Conservation (phyloP, 2,113 vertebrate genomes). For the Thamnophis sirtalis region DNA sequence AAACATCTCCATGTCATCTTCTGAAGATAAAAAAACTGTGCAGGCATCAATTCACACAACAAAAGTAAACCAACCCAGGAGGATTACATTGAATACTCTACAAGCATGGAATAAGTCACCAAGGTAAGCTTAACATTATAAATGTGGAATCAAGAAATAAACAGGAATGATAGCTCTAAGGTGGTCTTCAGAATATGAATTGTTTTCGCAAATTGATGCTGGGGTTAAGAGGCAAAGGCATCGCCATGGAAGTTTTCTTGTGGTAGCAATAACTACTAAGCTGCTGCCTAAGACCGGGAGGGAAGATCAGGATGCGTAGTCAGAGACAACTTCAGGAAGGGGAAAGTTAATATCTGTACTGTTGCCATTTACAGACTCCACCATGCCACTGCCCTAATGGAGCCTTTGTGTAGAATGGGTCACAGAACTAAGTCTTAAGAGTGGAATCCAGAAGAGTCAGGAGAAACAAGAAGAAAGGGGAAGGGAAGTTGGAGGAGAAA, state of each 20-base stretch:
- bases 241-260: background rate
- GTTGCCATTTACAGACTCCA: background rate
- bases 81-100: slow-evolving; percentile 87
- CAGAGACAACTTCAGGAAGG: background rate
- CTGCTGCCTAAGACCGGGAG: background rate
- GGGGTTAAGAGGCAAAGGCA: background rate
- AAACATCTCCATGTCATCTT: slow-evolving; percentile 17
- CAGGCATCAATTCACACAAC: slow-evolving; percentile 42
- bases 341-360: background rate
- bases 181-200: background rate
- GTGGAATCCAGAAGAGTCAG: background rate
- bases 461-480: background rate
- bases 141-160: background rate
- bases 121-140: slow-evolving; percentile 71
- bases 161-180: background rate
- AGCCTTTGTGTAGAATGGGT: background rate
- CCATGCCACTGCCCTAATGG: background rate
- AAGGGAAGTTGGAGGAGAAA: background rate
- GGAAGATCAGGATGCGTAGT: background rate
- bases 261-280: background rate
- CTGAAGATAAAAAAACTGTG: slow-evolving; percentile 73
- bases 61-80: slow-evolving; percentile 77
- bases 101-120: slow-evolving; percentile 88
- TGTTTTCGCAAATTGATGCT: background rate
- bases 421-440: background rate